Base-by-base conservation (phyloP, 2,888 invertebrate genomes). In the Corbicula japonica region DNA sequence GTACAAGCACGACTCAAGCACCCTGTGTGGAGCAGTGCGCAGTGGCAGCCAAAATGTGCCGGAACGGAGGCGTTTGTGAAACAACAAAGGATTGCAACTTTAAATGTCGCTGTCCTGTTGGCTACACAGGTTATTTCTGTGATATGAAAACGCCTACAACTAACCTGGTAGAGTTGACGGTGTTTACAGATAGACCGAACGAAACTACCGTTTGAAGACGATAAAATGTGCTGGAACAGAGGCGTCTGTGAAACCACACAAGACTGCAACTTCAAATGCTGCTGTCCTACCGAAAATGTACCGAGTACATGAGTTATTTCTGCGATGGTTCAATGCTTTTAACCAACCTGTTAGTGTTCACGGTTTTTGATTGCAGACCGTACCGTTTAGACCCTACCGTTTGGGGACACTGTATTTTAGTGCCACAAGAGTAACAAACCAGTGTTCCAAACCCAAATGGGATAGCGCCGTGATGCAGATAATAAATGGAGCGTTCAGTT, bases 121-220 rank as follows among this genome's bases (percentile, higher is more conserved):
- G 71, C 28, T 72, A 41, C 41, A 41, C 41, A 21, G 71, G 71
- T 5, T 34, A 12, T 26, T 61, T 62, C 23, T 72, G 71, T 54
- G 71, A 32, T 10, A 28, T 34, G n/a, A 62, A 61, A 34, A n/a
- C 18, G 0, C 10, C 50, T 15, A 1, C 23, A 15, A n/a, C n/a
- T n/a, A n/a, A n/a, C n/a, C n/a, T n/a, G n/a, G 61, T 35, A 21
- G 34, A n/a, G 15, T 48, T 52, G 30, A 50, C 60, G 26, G n/a
- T 38, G 1, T 30, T 41, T 38, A 5, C 54, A 30, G 28, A 52
- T 23, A 18, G 38, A 38, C 28, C 23, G 18, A 21, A 21, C 46
- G 4, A 4, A 5, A 46, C n/a, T 46, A 46, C 4, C 18, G 18
- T 5, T 18, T 21, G 21, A 10, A 18, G 21, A 4, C 46, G 21